Evolutionary conservation across 1,140 invertebrate genomes (phyloP).

Genomic region (Antheraea pernyi): DNA sequence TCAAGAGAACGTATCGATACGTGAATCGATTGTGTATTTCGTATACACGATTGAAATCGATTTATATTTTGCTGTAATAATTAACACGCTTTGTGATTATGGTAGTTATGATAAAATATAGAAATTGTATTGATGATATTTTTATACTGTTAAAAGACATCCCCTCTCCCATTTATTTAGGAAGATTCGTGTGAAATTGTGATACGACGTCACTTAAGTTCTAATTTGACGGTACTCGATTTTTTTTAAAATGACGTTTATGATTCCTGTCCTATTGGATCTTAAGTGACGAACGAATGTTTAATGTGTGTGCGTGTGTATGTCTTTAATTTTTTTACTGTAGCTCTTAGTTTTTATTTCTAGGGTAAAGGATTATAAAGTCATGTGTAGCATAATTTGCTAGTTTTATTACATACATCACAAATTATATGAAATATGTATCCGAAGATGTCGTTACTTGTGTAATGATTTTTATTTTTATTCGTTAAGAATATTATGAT

Average conservation of each 20-base stretch:
- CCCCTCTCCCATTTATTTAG: conserved; percentile 20
- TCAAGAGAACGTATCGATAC: background rate
- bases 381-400: conserved; percentile 9
- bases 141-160: conserved; percentile 71
- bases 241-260: no score
- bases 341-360: background rate
- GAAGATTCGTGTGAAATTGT: conserved; percentile 22
- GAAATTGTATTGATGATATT: conserved; percentile 59
- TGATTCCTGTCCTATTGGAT: background rate
- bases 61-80: background rate
- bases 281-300: background rate
- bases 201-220: conserved; percentile 14
- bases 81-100: background rate
- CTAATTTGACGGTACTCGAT: background rate
- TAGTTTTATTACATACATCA: conserved; percentile 14
- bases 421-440: conserved; percentile 9
- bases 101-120: conserved; percentile 2
- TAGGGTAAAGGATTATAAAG: background rate
- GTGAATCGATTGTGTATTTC: no score
- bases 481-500: no score
- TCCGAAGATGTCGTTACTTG: conserved; percentile 10
- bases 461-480: conserved; percentile 1
- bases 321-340: background rate
- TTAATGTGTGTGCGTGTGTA: background rate
- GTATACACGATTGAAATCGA: no score